Evolutionary conservation across 64 coral and sea anemone species (phyloP), one percentile per base, ranked within the genome.

Genomic region (Actinia equina): DNA sequence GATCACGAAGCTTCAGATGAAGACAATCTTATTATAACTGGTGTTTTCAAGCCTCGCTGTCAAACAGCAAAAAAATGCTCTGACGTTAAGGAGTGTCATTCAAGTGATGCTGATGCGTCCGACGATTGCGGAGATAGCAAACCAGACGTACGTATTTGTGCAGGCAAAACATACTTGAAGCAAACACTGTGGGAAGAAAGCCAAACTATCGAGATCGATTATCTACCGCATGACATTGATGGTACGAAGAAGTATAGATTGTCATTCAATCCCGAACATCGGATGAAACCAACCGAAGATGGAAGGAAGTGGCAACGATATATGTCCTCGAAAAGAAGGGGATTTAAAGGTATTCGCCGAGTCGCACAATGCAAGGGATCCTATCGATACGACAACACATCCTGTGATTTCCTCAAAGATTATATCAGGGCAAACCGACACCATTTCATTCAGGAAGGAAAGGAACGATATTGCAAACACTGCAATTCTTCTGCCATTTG

Each of bases 271-370:
- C 43, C 45, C 53, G 87, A 45, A 20, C 26, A 89, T 60, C 62
- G 42, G 82, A 89, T 89, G 77, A 64, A 56, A 56, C 61, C 77
- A 27, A 5, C 87, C 3, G 22, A 89, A 62, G 87, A 89, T 89
- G 87, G 87, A 62, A 80, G 87, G 59, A 89, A 89, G 42, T 89
- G 87, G 87, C 9, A 41, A 44, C 74, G 87, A 82, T 89, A 89
- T 46, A 17, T 52, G 9, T 43, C 87, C 27, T 89, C 87, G 30
- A 52, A 43, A 60, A 71, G 87, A 22, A 26, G 42, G 10, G 78
- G 78, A 79, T 89, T 89, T 62, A n/a, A 59, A 16, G 87, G 87
- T 58, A 52, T 89, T 16, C 46, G 87, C 81, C 22, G 87, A 17
- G n/a, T 52, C 25, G 87, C 87, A 89, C 57, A 82, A n/a, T 89